phyloP scores from a whole-genome alignment of 2,113 vertebrate genomes.

The Dendrocopos noguchii region DNA sequence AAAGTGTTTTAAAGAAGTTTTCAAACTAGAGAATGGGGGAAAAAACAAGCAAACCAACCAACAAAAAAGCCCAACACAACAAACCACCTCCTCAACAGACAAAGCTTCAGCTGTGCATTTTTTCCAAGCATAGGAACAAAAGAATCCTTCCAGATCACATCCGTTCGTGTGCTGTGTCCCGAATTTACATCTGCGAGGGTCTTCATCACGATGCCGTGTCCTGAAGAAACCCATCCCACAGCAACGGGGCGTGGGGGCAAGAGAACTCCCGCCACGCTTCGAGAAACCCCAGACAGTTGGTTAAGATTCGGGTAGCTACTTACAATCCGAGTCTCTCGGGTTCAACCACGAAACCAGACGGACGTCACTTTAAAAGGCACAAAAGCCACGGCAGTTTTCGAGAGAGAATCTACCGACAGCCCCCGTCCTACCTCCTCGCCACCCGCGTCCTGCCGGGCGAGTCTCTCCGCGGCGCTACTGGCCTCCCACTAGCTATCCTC shows the following conservation, averaged over 20 bases:
- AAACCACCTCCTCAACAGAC: neutral
- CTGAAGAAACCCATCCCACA: neutral
- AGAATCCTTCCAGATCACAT: neutral
- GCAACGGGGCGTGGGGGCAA: slow-evolving; percentile 4
- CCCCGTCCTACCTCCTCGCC: neutral
- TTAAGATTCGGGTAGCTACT: accelerated
- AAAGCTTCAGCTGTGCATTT: neutral
- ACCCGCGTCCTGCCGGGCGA: no score
- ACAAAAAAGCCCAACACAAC: neutral
- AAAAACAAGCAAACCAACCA: neutral
- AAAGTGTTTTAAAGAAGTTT: neutral
- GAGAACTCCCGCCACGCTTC: neutral
- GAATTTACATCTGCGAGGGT: neutral
- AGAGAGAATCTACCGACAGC: accelerated
- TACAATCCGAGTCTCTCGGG: neutral
- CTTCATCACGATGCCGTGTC: neutral
- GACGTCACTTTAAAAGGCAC: neutral
- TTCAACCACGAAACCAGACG: neutral
- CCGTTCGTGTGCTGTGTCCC: accelerated
- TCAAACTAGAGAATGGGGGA: neutral
- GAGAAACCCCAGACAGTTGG: neutral
- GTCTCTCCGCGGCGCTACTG: neutral
- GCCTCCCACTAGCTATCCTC: neutral
- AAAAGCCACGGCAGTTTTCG: accelerated
- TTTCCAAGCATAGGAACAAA: neutral